Conservation (phyloP, 1,140 invertebrate species). For the Agrypnia vestita region DNA sequence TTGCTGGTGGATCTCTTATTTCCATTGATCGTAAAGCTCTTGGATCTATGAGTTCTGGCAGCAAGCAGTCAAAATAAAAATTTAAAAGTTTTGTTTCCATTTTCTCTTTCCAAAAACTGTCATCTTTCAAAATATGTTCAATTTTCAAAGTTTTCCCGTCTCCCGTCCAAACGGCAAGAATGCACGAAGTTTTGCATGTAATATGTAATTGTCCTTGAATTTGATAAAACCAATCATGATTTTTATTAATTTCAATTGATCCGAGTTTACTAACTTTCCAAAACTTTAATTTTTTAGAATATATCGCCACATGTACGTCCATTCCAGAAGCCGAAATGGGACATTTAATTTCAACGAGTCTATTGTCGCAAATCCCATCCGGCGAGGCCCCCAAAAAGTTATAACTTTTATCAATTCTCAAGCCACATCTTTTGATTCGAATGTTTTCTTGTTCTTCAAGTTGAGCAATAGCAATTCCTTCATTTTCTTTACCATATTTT, state of each 20-base stretch:
- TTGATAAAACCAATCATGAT: no score
- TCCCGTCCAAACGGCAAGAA: no score
- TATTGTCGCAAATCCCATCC: no score
- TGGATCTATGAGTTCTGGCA: slow-evolving; percentile 37
- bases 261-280: no score
- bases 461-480: slow-evolving; percentile 36
- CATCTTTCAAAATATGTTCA: slow-evolving; percentile 23
- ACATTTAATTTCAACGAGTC: no score
- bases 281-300: no score
- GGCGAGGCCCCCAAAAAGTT: no score
- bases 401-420: slow-evolving; percentile 13
- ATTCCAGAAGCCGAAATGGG: no score
- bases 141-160: slow-evolving; percentile 20
- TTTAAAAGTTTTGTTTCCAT: slow-evolving; percentile 29
- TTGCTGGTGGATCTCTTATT: slow-evolving; percentile 18
- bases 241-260: no score
- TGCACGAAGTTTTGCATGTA: no score
- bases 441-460: slow-evolving; percentile 41
- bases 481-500: slow-evolving; percentile 42
- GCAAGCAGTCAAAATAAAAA: slow-evolving; percentile 38
- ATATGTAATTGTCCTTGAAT: no score
- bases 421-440: slow-evolving; percentile 20
- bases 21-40: slow-evolving; percentile 12
- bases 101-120: slow-evolving; percentile 34
- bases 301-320: no score